These are phyloP conservation scores for Porites lutea DNA, from an alignment of 64 coral and sea anemone species.

Conservation along the genomic window DNA sequence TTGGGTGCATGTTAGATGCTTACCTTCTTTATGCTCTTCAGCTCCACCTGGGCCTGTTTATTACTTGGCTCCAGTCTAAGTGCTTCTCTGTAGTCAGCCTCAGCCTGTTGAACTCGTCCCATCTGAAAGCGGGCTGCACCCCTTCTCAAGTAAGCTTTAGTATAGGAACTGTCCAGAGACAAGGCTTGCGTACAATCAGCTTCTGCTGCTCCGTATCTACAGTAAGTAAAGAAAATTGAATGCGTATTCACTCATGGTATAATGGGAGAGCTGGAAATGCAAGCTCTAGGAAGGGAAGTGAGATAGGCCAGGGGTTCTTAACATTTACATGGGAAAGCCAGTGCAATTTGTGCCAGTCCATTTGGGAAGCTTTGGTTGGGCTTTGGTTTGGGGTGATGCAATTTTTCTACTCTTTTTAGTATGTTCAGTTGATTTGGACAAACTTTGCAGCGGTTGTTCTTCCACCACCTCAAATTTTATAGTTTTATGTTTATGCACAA, in stretches of 20 bases:
- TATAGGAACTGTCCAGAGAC: conserved; percentile 78
- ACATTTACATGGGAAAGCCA: too few species aligned
- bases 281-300: too few species aligned
- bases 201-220: conserved; percentile 87
- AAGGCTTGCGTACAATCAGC: conserved; percentile 80
- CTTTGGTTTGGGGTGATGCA: too few species aligned
- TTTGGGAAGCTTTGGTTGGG: too few species aligned
- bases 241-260: background rate
- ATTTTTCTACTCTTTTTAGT: too few species aligned
- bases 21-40: conserved; percentile 84
- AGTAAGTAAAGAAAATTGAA: background rate
- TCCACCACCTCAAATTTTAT: too few species aligned
- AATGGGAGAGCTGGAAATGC: background rate
- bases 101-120: conserved; percentile 49
- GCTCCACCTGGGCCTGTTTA: conserved; percentile 88
- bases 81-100: conserved; percentile 71
- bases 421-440: too few species aligned
- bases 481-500: too few species aligned
- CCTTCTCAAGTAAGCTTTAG: conserved; percentile 90
- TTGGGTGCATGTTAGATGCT: background rate
- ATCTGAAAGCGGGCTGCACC: conserved; percentile 67
- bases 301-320: too few species aligned
- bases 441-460: too few species aligned
- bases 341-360: too few species aligned
- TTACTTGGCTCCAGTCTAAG: conserved; percentile 87